Conservation (phyloP, 1,140 invertebrate species). For the roundworm (Caenorhabditis elegans) region WBcel235 BX284602.5:4695001-4695500, state of each 20-base stretch:
- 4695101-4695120: constrained; percentile 67
- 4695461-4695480: constrained; percentile 45
- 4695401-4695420: too few species aligned
- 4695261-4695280: not conserved
- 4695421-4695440: not conserved
- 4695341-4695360: too few species aligned
- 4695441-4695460: too few species aligned
- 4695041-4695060: not conserved
- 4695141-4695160: constrained; percentile 70
- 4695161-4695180: constrained; percentile 69
- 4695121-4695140: constrained; percentile 68
- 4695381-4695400: too few species aligned
- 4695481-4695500: constrained; percentile 42
- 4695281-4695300: too few species aligned
- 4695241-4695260: constrained; percentile 67
- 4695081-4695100: constrained; percentile 62
- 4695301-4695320: too few species aligned
- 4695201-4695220: constrained; percentile 70
- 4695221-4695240: constrained; percentile 69
- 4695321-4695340: too few species aligned
- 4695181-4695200: constrained; percentile 69
- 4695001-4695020: not conserved
- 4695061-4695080: constrained; percentile 42
- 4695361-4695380: too few species aligned
- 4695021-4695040: not conserved